Percentiles rank a stretch among this genome's conserved stretches.
Conservation (phyloP, 1,140 invertebrate genomes). For the Uloborus diversus region DNA sequence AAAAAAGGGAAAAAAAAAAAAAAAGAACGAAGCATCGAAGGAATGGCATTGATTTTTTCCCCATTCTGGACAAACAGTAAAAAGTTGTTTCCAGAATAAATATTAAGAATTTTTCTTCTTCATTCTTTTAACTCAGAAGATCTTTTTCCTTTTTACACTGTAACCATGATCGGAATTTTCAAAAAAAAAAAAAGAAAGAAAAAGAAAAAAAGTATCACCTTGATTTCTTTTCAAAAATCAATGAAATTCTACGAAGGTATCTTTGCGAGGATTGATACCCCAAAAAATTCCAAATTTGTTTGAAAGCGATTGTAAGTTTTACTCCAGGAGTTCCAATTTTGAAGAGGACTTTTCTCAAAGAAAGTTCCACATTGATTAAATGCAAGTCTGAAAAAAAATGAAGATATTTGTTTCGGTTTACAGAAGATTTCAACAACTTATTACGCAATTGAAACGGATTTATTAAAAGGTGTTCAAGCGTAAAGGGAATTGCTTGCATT, state of each 20-base stretch:
- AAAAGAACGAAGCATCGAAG: background rate
- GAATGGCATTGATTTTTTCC: conserved; percentile 10
- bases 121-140: background rate
- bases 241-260: conserved; percentile 19
- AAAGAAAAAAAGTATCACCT: too few relatives aligned
- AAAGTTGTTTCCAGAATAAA: conserved; percentile 34
- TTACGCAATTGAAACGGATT: too few relatives aligned
- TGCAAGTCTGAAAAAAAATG: too few relatives aligned
- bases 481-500: too few relatives aligned
- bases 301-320: background rate
- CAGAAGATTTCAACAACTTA: too few relatives aligned
- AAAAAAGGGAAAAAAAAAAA: background rate
- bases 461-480: too few relatives aligned
- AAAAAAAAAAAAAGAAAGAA: too few relatives aligned
- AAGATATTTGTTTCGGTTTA: too few relatives aligned
- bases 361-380: too few relatives aligned
- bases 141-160: conserved; percentile 4
- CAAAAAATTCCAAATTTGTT: background rate
- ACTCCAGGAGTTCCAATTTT: background rate
- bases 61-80: conserved; percentile 28
- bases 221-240: conserved; percentile 15
- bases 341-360: too few relatives aligned
- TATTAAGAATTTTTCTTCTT: conserved; percentile 22
- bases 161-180: conserved; percentile 25
- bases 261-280: background rate